These are phyloP conservation scores for Bombus balteatus DNA, from an alignment of 1,140 invertebrate genomes.

Conservation along the genomic window DNA sequence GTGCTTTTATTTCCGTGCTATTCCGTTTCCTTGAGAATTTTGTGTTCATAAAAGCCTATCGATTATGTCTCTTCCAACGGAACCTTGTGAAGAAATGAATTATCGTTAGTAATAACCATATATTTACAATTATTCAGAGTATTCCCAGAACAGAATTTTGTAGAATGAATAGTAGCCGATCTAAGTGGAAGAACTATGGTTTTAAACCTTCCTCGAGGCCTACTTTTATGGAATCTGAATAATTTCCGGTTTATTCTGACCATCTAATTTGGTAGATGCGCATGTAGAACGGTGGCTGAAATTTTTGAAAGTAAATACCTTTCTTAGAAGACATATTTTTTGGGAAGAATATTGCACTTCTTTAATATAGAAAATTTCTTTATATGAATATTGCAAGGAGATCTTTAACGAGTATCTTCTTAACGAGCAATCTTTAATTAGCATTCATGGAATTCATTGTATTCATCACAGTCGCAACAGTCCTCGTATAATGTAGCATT, in stretches of 20 bases:
- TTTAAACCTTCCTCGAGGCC: background rate
- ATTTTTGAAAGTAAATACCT: background rate
- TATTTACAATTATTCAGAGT: background rate
- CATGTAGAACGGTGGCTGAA: background rate
- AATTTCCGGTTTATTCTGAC: constrained; percentile 6
- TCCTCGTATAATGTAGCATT: background rate
- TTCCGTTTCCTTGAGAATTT: background rate
- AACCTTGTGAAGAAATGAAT: background rate
- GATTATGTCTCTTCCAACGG: too few species aligned
- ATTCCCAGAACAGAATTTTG: background rate
- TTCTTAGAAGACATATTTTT: background rate
- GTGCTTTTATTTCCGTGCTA: background rate
- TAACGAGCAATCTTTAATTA: too few species aligned
- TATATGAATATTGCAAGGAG: background rate
- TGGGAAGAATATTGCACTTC: too few species aligned
- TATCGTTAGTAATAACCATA: background rate
- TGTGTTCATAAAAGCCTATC: too few species aligned
- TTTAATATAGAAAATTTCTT: background rate
- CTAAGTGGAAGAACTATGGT: background rate
- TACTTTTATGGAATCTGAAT: background rate
- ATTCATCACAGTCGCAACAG: background rate
- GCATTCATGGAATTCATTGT: too few species aligned
- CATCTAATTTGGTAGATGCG: background rate
- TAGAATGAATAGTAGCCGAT: background rate
- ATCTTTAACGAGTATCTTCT: too few species aligned